These are phyloP conservation scores for Aproaerema taeniolella DNA, from an alignment of 2,888 invertebrate species.

Conservation along the genomic window DNA sequence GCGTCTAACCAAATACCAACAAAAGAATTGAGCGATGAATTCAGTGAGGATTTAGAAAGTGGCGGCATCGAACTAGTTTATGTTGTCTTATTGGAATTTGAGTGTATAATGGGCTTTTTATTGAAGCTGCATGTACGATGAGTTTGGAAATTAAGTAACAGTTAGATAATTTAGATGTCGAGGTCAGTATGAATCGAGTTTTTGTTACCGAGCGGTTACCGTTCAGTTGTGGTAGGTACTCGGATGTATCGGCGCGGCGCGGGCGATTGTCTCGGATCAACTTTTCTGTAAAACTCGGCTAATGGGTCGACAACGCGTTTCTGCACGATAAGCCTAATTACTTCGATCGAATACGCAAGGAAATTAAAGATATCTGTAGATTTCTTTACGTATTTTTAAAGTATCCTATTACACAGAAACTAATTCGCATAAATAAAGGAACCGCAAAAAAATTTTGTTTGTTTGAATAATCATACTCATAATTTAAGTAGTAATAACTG, in stretches of 20 bases:
- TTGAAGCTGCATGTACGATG: conserved; percentile 40
- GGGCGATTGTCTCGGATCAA: conserved; percentile 38
- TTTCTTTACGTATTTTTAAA: too few species aligned
- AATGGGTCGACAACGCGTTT: conserved; percentile 34
- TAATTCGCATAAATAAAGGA: too few species aligned
- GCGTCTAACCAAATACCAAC: conserved; percentile 10
- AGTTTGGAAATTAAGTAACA: conserved; percentile 45
- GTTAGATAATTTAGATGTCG: conserved; percentile 54
- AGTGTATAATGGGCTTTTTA: conserved; percentile 23
- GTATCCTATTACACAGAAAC: too few species aligned
- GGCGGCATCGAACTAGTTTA: conserved; percentile 17
- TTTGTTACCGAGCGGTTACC: conserved; percentile 47
- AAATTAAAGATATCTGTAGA: too few species aligned
- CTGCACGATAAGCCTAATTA: conserved; percentile 10
- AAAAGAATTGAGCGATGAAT: conserved; percentile 12
- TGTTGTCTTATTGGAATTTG: neutral
- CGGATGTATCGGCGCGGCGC: conserved; percentile 21
- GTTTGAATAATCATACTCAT: too few species aligned
- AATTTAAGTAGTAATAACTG: too few species aligned
- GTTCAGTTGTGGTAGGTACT: conserved; percentile 31
- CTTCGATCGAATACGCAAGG: conserved; percentile 25
- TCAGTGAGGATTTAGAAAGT: conserved; percentile 4
- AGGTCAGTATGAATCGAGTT: conserved; percentile 46
- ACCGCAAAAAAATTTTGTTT: too few species aligned
- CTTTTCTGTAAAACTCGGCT: conserved; percentile 41